Evolutionary conservation across 2,888 invertebrate species (phyloP), one percentile per base, ranked within the genome.

Genomic region (Drosophila meridiana): DNA sequence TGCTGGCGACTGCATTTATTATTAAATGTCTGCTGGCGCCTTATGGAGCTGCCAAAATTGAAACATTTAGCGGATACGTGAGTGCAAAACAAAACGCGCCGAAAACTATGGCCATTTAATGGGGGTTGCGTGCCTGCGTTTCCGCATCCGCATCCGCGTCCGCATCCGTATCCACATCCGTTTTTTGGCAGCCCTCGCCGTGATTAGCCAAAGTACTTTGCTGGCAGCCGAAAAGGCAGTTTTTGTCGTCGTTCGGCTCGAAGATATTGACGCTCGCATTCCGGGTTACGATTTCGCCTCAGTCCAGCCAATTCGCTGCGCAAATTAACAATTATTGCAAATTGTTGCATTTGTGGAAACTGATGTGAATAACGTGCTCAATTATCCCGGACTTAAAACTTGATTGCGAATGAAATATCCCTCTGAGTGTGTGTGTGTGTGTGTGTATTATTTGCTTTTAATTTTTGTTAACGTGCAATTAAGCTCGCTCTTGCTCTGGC

Each of bases 191-290:
- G 68, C 65, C 63, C 65, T 72, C 64, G 61, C 64, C 71, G 76
- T 82, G 90, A 91, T 89, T 91, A 87, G 88, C 89, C 71, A 74
- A 83, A 83, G 82, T 79, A 81, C 70, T 81, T 79, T 67, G 70
- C 59, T 72, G 66, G 73, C 71, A 73, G 62, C 57, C 58, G 32
- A 36, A 69, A 67, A 62, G 30, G 64, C 53, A 61, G 64, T 52
- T 53, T 42, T n/a, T 38, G 58, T 68, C 59, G 43, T 53, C 58
- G 50, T 3, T 32, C 2, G 26, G 14, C 28, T 65, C 52, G 9
- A 53, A 34, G 30, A 53, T 34, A 53, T 43, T 14, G 43, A 3
- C 26, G 2, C 2, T 6, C 9, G 6, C n/a, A 48, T 55, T 73
- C 73, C n/a, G 11, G 9, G 13, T 43, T 45, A 30, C 43, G 28